Conservation (phyloP, 2,113 vertebrate species). For the Eretmochelys imbricata region DNA sequence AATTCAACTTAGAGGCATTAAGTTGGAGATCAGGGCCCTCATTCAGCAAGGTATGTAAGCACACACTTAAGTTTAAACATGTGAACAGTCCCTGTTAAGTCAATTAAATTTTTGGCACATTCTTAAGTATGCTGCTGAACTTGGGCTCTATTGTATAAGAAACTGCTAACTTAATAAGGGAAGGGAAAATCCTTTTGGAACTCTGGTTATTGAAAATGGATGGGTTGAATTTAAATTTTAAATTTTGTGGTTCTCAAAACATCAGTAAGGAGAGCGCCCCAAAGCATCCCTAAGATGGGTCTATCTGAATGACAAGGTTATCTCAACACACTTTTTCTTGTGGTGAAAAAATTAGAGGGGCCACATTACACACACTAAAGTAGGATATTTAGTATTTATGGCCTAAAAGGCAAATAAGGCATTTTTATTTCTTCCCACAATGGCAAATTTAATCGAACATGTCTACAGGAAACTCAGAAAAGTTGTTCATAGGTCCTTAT, state of each 20-base stretch:
- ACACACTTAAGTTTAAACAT: not conserved
- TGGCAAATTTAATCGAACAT: not conserved
- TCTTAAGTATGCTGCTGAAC: not conserved
- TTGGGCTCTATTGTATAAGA: not conserved
- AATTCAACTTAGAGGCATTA: not conserved
- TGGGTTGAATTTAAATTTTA: too few species aligned
- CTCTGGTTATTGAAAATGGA: not conserved
- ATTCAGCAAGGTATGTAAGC: not conserved
- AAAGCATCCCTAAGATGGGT: not conserved
- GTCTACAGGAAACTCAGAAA: not conserved
- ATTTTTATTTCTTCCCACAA: too few species aligned
- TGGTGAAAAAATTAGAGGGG: not conserved
- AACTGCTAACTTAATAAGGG: not conserved
- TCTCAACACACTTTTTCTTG: not conserved
- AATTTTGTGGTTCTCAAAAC: not conserved
- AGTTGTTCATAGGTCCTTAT: not conserved
- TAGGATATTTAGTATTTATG: not conserved
- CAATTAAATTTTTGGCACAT: not conserved
- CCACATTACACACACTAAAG: not conserved
- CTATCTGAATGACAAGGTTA: not conserved
- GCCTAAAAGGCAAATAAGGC: not conserved
- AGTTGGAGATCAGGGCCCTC: not conserved
- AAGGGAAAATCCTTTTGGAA: not conserved
- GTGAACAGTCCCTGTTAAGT: not conserved
- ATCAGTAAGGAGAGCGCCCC: not conserved